A percentile compares a stretch with the other conserved stretches of the same genome.
phyloP scores from a whole-genome alignment of 1,140 invertebrate genomes.

The Rhagoletis zephyria region DNA sequence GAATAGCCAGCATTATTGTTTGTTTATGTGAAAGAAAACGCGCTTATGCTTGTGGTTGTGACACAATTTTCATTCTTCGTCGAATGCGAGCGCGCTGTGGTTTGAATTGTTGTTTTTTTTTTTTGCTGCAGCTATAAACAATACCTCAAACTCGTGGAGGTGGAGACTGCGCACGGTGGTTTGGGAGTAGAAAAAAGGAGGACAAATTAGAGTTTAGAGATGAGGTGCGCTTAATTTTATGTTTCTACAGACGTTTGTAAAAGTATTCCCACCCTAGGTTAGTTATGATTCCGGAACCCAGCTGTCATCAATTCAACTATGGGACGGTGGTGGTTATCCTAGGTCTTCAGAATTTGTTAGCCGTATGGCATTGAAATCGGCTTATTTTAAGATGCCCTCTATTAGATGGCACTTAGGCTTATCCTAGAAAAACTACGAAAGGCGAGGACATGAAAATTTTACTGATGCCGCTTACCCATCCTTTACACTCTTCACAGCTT shows the following conservation, averaged over 20 bases:
- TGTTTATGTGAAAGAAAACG: background rate
- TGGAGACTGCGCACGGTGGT: background rate
- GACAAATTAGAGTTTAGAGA: background rate
- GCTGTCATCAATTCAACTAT: background rate
- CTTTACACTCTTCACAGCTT: no score
- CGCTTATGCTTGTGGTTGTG: constrained; percentile 6
- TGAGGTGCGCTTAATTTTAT: no score
- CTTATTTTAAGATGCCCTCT: no score
- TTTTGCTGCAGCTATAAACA: background rate
- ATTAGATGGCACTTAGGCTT: no score
- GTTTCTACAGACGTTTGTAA: no score
- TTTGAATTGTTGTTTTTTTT: background rate
- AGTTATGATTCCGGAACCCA: no score
- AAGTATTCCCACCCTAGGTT: no score
- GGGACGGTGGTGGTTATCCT: background rate
- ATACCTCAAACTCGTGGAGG: background rate
- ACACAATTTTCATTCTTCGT: constrained; percentile 49
- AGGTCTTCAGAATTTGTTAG: no score
- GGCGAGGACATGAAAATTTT: no score
- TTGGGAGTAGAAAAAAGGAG: background rate
- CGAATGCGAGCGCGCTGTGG: background rate
- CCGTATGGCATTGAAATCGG: no score
- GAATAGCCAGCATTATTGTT: background rate
- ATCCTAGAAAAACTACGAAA: no score
- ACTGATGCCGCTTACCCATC: no score